Percentiles rank a stretch among this genome's conserved stretches.
Conservation (phyloP, 2,888 invertebrate species). For the Odontocolon sp. region DNA sequence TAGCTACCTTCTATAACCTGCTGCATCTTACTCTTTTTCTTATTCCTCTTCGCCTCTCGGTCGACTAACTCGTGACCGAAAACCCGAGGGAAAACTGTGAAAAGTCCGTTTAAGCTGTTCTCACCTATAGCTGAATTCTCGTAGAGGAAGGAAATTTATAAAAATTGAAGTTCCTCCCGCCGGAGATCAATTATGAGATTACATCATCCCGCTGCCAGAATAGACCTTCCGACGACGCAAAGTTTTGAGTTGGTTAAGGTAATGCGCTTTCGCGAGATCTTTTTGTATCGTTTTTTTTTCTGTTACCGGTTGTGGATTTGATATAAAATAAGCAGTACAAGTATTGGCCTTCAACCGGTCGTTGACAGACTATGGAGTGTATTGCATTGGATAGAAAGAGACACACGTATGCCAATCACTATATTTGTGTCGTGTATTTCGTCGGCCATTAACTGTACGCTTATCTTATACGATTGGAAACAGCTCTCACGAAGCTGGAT, state of each 20-base stretch:
- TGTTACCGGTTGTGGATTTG: not conserved
- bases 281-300: too few relatives aligned
- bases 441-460: too few relatives aligned
- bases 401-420: too few relatives aligned
- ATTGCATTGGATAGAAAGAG: too few relatives aligned
- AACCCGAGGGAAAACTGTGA: not conserved
- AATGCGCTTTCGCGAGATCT: slow-evolving; percentile 4
- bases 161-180: slow-evolving; percentile 12
- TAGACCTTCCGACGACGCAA: not conserved
- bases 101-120: slow-evolving; percentile 15
- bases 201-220: slow-evolving; percentile 9
- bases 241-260: not conserved
- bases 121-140: slow-evolving; percentile 20
- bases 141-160: slow-evolving; percentile 7
- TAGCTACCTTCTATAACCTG: not conserved
- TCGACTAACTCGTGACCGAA: slow-evolving; percentile 4
- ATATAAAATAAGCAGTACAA: too few relatives aligned
- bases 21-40: slow-evolving; percentile 4
- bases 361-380: too few relatives aligned
- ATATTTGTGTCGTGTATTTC: too few relatives aligned
- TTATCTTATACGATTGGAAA: slow-evolving; percentile 54
- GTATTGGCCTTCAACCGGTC: too few relatives aligned
- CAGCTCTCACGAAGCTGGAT: slow-evolving; percentile 2
- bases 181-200: slow-evolving; percentile 54
- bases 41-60: slow-evolving; percentile 4